Conservation (phyloP, 2,797 vertebrate genomes). For the Acanthurus leucopareius region DNA sequence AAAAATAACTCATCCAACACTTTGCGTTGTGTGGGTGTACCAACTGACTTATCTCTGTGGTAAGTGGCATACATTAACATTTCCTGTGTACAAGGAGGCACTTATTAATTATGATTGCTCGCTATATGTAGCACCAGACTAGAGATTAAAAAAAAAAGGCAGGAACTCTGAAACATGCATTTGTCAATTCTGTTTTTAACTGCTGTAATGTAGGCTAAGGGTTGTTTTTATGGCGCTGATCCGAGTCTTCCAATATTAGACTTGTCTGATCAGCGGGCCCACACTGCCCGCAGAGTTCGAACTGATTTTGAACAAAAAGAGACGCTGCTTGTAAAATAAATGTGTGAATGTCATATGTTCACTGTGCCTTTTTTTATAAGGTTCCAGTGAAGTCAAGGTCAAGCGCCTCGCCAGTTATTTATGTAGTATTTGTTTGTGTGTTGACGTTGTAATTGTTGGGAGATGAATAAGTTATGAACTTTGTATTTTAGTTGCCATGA, state of each 20-base stretch:
- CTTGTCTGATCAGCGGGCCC: neutral
- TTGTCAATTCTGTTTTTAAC: neutral
- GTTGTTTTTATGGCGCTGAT: neutral
- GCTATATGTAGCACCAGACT: conserved; percentile 2
- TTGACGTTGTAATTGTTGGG: too few species aligned
- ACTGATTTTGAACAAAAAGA: too few species aligned
- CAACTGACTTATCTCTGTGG: conserved; percentile 25
- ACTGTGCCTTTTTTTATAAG: too few species aligned
- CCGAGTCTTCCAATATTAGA: neutral
- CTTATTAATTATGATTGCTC: conserved; percentile 39
- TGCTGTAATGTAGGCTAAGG: neutral
- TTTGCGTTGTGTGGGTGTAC: conserved; percentile 48
- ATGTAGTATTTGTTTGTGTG: too few species aligned
- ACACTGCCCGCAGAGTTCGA: too few species aligned
- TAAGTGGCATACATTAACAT: conserved; percentile 47
- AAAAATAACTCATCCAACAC: conserved; percentile 9
- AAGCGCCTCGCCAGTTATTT: too few species aligned
- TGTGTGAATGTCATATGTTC: too few species aligned
- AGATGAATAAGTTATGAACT: too few species aligned
- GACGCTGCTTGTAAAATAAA: too few species aligned
- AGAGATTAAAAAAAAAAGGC: neutral
- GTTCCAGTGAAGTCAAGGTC: too few species aligned
- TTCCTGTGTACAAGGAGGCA: conserved; percentile 26
- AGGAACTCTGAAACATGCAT: neutral
- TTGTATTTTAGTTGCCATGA: too few species aligned